Conservation (phyloP, 2,797 vertebrate genomes). For the Sphaeramia orbicularis region DNA sequence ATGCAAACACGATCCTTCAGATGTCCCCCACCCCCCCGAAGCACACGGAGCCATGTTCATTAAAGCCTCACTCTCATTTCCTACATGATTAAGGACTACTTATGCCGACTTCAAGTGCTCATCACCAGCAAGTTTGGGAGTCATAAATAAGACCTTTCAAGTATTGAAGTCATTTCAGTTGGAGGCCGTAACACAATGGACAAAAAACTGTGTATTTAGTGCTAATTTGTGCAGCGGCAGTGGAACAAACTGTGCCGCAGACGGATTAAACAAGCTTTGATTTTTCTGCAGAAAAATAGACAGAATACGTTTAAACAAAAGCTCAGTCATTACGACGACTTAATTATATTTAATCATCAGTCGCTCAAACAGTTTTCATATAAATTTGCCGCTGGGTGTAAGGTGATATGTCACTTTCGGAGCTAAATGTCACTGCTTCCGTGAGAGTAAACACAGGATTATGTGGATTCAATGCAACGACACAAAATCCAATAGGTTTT, state of each 20-base stretch:
- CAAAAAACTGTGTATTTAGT: conserved; percentile 4
- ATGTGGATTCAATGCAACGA: neutral
- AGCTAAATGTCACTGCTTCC: too few species aligned
- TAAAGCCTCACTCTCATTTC: conserved; percentile 47
- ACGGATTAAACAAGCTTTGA: neutral
- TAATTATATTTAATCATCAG: neutral
- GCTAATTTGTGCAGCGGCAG: neutral
- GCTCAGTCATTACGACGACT: neutral
- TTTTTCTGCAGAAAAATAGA: conserved; percentile 11
- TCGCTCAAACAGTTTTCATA: neutral
- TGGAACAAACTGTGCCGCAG: neutral
- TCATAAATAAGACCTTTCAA: conserved; percentile 29
- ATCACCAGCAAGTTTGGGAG: conserved; percentile 30
- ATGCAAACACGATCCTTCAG: conserved; percentile 58
- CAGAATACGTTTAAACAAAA: conserved; percentile 8
- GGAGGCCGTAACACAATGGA: neutral
- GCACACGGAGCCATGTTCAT: conserved; percentile 29
- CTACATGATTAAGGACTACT: conserved; percentile 40
- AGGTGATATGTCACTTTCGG: too few species aligned
- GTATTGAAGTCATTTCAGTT: conserved; percentile 33
- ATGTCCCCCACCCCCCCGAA: conserved; percentile 31
- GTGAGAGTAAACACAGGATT: neutral
- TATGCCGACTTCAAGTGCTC: conserved; percentile 37
- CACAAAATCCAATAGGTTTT: neutral
- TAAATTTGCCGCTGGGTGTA: neutral